Percentiles rank a stretch among this genome's conserved stretches.
Evolutionary conservation across 1,140 invertebrate species (phyloP).

Genomic region (Pseudomyrmex pallidus): DNA sequence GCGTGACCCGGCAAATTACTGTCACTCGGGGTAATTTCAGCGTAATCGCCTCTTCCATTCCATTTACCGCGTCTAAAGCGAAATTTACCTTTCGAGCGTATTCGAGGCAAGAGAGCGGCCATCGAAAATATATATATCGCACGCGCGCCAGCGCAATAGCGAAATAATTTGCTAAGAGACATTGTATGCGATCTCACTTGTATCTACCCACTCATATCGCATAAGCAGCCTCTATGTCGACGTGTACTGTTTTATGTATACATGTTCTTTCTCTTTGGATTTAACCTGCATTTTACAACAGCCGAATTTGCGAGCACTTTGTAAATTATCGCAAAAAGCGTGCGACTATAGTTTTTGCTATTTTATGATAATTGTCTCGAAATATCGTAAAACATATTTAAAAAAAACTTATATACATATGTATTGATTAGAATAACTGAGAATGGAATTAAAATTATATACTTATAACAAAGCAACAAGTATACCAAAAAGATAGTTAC

Average conservation of each 20-base stretch:
- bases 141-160: slow-evolving; percentile 15
- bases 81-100: slow-evolving; percentile 61
- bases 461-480: neutral
- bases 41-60: slow-evolving; percentile 63
- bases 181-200: slow-evolving; percentile 1
- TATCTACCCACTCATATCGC: neutral
- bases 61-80: slow-evolving; percentile 62
- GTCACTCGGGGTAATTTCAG: slow-evolving; percentile 63
- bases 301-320: neutral
- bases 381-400: too few relatives aligned
- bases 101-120: slow-evolving; percentile 44
- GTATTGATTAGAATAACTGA: too few relatives aligned
- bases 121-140: slow-evolving; percentile 42
- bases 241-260: neutral
- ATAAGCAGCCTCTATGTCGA: neutral
- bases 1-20: slow-evolving; percentile 61
- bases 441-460: neutral
- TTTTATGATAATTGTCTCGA: too few relatives aligned
- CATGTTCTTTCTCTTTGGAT: neutral
- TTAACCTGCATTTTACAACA: neutral
- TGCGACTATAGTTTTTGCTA: neutral
- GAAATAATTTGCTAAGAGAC: slow-evolving; percentile 36
- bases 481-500: too few relatives aligned
- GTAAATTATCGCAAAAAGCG: neutral
- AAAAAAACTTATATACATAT: too few relatives aligned